Evolutionary conservation across 1,140 invertebrate genomes (phyloP).

Genomic region (Bombus ignitus): DNA sequence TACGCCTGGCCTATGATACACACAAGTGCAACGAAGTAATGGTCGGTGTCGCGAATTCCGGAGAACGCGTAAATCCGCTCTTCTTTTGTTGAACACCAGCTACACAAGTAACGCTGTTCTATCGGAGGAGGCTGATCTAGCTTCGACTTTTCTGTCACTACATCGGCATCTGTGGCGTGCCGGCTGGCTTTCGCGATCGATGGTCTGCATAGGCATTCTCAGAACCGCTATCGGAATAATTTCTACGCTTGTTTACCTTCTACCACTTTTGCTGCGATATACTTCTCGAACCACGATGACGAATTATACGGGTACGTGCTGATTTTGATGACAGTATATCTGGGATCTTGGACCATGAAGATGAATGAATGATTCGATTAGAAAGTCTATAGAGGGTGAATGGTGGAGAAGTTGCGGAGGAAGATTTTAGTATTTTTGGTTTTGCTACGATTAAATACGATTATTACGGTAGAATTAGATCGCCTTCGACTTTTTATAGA

Average conservation of each 20-base stretch:
- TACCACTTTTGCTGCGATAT: not conserved
- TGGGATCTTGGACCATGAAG: too few relatives aligned
- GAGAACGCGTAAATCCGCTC: constrained; percentile 44
- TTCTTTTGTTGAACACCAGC: constrained; percentile 35
- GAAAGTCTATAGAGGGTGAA: too few relatives aligned
- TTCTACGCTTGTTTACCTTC: constrained; percentile 49
- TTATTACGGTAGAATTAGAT: too few relatives aligned
- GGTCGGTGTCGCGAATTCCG: constrained; percentile 7
- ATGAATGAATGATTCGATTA: too few relatives aligned
- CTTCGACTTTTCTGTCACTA: constrained; percentile 50
- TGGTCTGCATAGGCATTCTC: constrained; percentile 20
- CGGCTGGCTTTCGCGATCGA: not conserved
- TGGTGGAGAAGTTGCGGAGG: too few relatives aligned
- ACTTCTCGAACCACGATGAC: not conserved
- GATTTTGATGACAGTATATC: not conserved
- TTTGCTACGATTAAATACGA: too few relatives aligned
- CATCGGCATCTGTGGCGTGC: constrained; percentile 52
- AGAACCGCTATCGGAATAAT: constrained; percentile 34
- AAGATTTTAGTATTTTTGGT: too few relatives aligned
- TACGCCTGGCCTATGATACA: not conserved
- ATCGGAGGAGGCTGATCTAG: not conserved
- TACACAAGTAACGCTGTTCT: too few relatives aligned
- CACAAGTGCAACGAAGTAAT: not conserved
- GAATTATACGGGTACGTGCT: too few relatives aligned
- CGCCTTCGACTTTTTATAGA: too few relatives aligned